Conservation (phyloP, 2,797 vertebrate species). For the Heteromormyrus szaboi region DNA sequence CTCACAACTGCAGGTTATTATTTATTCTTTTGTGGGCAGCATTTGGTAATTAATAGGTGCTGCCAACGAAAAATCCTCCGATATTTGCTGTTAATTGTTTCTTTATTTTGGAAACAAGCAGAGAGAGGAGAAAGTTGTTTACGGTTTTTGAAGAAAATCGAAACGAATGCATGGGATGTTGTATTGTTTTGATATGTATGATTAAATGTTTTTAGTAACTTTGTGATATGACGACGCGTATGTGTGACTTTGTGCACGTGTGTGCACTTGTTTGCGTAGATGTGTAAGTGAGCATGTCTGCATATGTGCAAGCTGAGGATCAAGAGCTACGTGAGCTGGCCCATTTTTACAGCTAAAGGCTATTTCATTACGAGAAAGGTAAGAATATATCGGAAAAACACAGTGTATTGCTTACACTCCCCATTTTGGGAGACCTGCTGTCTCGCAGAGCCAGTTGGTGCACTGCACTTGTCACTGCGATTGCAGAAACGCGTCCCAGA, state of each 20-base stretch:
- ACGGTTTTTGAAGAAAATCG: not conserved
- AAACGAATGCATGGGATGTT: not conserved
- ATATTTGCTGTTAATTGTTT: not conserved
- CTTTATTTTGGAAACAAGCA: conserved; percentile 1
- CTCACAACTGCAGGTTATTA: conserved; percentile 10
- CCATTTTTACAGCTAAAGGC: not conserved
- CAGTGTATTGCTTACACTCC: not conserved
- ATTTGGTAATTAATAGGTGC: not conserved
- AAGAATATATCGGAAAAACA: not conserved
- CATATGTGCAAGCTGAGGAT: not conserved
- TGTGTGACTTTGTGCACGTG: not conserved
- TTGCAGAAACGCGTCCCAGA: not conserved
- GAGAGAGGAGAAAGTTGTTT: not conserved
- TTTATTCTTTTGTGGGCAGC: conserved; percentile 12
- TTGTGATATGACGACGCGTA: not conserved
- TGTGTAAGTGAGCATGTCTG: not conserved
- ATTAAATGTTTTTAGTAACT: not conserved
- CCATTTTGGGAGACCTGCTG: not conserved
- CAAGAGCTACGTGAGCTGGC: not conserved
- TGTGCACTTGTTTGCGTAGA: not conserved
- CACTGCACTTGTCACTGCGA: not conserved
- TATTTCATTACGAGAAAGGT: not conserved
- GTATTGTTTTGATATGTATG: not conserved
- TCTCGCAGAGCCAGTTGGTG: not conserved
- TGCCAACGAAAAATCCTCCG: not conserved